phyloP scores from a whole-genome alignment of 35 echinoderm and acorn worm genomes.

The Ophiothrix spiculata region DNA sequence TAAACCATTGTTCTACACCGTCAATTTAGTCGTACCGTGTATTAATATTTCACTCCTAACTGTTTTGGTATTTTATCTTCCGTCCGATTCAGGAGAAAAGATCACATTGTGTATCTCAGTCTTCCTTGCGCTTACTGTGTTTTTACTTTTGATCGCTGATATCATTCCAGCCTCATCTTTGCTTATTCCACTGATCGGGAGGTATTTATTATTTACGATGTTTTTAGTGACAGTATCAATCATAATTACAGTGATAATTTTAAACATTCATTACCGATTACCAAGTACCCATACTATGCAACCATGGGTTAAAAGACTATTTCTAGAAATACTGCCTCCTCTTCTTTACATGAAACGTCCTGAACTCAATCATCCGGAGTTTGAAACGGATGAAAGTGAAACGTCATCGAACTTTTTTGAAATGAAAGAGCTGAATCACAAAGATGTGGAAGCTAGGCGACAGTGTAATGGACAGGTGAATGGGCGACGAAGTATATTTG shows the following conservation, averaged over 20 bases:
- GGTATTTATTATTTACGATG: slow-evolving; percentile 35
- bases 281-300: slow-evolving; percentile 27
- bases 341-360: slow-evolving; percentile 34
- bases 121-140: slow-evolving; percentile 35
- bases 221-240: slow-evolving; percentile 34
- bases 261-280: slow-evolving; percentile 30
- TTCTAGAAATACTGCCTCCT: slow-evolving; percentile 28
- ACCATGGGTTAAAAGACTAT: slow-evolving; percentile 34
- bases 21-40: slow-evolving; percentile 33
- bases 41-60: slow-evolving; percentile 33
- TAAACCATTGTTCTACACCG: slow-evolving; percentile 31
- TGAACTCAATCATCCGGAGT: neutral
- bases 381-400: neutral
- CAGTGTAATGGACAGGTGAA: neutral
- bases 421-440: neutral
- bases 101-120: slow-evolving; percentile 44
- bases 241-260: slow-evolving; percentile 21
- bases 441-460: neutral
- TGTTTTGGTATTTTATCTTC: slow-evolving; percentile 37
- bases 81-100: too few relatives aligned
- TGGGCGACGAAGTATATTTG: neutral
- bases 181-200: slow-evolving; percentile 20
- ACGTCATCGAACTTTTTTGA: neutral
- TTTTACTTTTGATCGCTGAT: slow-evolving; percentile 26
- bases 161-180: slow-evolving; percentile 29